These are phyloP conservation scores for Nyleta sp. DNA, from an alignment of 2,888 invertebrate species.

Conservation along the genomic window DNA sequence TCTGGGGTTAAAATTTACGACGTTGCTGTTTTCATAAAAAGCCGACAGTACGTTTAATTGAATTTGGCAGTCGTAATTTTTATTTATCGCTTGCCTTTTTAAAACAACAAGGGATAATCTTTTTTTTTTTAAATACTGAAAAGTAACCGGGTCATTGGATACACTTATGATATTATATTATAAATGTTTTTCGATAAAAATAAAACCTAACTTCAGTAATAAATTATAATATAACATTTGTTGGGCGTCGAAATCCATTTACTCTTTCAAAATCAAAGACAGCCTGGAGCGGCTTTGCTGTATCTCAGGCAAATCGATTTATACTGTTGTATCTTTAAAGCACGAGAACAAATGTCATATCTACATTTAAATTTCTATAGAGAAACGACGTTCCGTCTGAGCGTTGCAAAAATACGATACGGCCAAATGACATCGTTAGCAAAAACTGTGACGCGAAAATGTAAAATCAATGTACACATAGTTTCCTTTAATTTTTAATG, in stretches of 20 bases:
- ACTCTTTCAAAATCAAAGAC: slow-evolving; percentile 15
- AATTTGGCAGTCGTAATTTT: slow-evolving; percentile 7
- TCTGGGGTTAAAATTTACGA: slow-evolving; percentile 31
- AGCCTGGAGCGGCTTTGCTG: slow-evolving; percentile 26
- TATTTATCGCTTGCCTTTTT: slow-evolving; percentile 6
- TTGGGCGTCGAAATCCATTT: slow-evolving; percentile 29
- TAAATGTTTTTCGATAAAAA: no score
- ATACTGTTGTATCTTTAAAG: slow-evolving; percentile 25
- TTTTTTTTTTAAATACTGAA: no score
- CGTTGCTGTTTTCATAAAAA: slow-evolving; percentile 21
- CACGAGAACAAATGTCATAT: slow-evolving; percentile 39
- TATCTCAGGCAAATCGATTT: slow-evolving; percentile 32
- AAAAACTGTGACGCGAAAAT: slow-evolving; percentile 2
- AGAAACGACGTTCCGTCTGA: background rate
- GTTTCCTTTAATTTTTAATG: background rate
- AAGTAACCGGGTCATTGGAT: no score
- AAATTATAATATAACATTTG: slow-evolving; percentile 5
- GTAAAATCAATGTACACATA: slow-evolving; percentile 1
- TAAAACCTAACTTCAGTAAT: no score
- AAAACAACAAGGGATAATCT: no score
- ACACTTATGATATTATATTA: no score
- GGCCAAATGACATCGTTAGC: background rate
- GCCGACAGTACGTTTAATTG: slow-evolving; percentile 17
- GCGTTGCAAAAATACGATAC: slow-evolving; percentile 9
- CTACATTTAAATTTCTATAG: slow-evolving; percentile 22